Evolutionary conservation across 2,797 vertebrate species (phyloP), one percentile per base, ranked within the genome.

Genomic region (Huso huso): DNA sequence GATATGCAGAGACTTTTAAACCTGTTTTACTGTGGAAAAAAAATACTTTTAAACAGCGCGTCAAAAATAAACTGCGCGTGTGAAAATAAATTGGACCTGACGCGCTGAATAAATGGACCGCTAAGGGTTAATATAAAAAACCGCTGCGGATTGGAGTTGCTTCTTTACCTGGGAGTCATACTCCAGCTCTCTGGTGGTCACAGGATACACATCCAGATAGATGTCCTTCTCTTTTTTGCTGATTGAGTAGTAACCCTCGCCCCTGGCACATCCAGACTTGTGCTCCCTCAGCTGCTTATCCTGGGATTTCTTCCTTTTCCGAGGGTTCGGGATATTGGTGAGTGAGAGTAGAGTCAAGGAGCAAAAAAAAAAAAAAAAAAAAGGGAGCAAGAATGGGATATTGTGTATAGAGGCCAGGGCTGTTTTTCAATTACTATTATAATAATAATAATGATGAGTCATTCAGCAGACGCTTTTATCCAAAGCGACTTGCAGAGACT

Each of bases 171-270:
- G 83, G 48, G 69, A 86, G 80, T 95, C 94, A 0, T 80, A 75
- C 57, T 95, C 93, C 66, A 78, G 86, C 81, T 94, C 92, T 70
- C 83, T 88, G 10, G 87, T 84, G 0, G 91, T 88, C 69, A 92
- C 93, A 0, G 93, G 92, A 74, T 93, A 91, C 76, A 95, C 86
- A 10, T 94, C 91, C 60, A 95, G 85, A 74, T 96, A 96, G n/a
- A 93, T 90, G 51, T 95, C 94, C 75, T 96, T 96, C 74, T 96
- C 94, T 73, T 94, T 94, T 73, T 92, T 92, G 81, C 94, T 96
- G 84, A 96, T 95, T 73, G 92, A 92, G 51, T 95, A 96, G 73
- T 93, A 96, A 15, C 94, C 94, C 74, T 96, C 94, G 0, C 93
- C 95, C 62, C 94, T 88, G 57, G 94, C 94, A 3, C 90, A 93